These are phyloP conservation scores for Archegozetes longisetosus DNA, from an alignment of 1,140 invertebrate species.

Conservation along the genomic window DNA sequence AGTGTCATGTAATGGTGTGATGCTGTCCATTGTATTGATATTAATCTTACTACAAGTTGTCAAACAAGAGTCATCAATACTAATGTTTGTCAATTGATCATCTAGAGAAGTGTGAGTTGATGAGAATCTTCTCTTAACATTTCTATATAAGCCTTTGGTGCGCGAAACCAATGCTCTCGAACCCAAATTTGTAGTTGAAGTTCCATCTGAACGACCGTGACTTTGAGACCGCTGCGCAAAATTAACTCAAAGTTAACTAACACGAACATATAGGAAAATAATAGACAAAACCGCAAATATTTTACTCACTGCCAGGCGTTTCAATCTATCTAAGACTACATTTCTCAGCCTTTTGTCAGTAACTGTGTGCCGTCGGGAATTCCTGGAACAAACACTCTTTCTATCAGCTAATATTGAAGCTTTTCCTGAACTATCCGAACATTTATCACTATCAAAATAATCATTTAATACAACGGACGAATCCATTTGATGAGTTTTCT, in stretches of 20 bases:
- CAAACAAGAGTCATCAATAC: background rate
- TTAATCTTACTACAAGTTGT: background rate
- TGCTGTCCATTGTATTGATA: background rate
- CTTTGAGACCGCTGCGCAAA: background rate
- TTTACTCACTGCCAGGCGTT: background rate
- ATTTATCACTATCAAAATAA: background rate
- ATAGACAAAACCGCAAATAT: background rate
- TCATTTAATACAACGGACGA: background rate
- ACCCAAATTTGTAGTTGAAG: background rate
- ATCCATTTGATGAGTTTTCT: too few relatives aligned
- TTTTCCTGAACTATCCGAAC: background rate
- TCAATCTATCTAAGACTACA: background rate
- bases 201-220: background rate
- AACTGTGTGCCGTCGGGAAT: background rate
- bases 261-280: background rate
- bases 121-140: constrained; percentile 2
- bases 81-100: background rate
- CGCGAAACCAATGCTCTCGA: background rate
- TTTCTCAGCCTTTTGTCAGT: background rate
- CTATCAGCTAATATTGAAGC: background rate
- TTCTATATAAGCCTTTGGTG: constrained; percentile 6
- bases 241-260: too few relatives aligned
- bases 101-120: background rate
- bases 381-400: background rate
- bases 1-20: background rate